These are phyloP conservation scores for Megalurothrips usitatus DNA, from an alignment of 2,888 invertebrate genomes.

Conservation along the genomic window DNA sequence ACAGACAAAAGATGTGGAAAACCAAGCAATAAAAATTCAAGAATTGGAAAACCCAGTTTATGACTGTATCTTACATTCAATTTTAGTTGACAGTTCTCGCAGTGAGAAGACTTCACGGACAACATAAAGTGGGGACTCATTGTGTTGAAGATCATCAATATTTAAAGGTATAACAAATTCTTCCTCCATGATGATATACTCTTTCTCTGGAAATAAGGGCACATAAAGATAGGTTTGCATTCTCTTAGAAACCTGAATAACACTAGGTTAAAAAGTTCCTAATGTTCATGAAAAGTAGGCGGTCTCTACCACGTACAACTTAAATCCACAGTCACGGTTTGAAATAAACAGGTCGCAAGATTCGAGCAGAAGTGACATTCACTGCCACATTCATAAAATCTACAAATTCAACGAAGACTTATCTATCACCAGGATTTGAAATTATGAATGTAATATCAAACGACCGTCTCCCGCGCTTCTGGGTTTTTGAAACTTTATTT, in stretches of 20 bases:
- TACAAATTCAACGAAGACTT: no score
- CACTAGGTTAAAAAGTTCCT: no score
- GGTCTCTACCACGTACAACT: no score
- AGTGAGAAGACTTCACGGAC: constrained; percentile 60
- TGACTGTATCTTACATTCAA: constrained; percentile 52
- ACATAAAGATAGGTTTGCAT: no score
- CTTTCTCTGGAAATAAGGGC: no score
- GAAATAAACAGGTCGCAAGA: background rate
- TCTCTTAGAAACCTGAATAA: no score
- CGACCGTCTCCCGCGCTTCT: background rate
- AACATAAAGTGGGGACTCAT: constrained; percentile 58
- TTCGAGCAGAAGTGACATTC: background rate
- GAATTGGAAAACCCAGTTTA: no score
- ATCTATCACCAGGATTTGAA: no score
- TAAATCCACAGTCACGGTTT: no score
- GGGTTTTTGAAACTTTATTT: background rate
- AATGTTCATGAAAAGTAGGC: no score
- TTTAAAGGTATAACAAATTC: constrained; percentile 62
- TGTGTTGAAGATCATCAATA: constrained; percentile 61
- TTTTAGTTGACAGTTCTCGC: constrained; percentile 53
- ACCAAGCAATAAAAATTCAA: constrained; percentile 25
- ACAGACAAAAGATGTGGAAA: background rate
- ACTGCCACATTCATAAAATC: background rate
- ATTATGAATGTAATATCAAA: background rate
- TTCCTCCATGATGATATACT: background rate